These are phyloP conservation scores for Myotis vivesi DNA, from an alignment of 2,797 vertebrate species.

Conservation along the genomic window DNA sequence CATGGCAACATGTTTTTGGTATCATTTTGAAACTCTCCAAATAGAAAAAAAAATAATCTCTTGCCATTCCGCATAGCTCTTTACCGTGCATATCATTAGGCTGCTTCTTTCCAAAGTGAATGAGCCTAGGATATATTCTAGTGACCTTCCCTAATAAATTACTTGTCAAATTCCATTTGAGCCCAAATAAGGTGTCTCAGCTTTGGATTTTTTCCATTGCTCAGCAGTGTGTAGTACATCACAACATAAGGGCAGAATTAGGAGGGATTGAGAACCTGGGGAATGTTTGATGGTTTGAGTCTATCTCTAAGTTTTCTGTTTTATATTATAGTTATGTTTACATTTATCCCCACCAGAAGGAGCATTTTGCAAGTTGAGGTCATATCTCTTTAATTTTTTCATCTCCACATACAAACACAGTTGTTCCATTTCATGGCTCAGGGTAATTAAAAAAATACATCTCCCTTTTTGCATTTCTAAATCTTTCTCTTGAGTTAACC, in stretches of 20 bases:
- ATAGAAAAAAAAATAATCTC: neutral
- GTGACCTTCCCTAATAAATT: neutral
- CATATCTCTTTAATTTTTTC: neutral
- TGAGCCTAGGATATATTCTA: neutral
- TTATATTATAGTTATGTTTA: neutral
- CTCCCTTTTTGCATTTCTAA: neutral
- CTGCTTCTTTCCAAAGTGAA: neutral
- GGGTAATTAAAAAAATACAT: neutral
- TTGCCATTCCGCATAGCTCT: neutral
- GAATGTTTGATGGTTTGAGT: neutral
- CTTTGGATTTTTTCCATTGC: neutral
- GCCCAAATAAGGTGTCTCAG: neutral
- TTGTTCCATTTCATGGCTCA: neutral
- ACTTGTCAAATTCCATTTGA: neutral
- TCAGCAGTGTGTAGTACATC: neutral
- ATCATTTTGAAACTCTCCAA: slow-evolving; percentile 11
- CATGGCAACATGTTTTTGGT: neutral
- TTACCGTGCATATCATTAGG: neutral
- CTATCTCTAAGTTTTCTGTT: neutral
- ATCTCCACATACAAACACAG: neutral
- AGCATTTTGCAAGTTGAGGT: neutral
- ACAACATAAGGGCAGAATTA: neutral
- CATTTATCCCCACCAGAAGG: neutral
- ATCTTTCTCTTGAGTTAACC: neutral
- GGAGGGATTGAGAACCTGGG: neutral